Evolutionary conservation across 2,888 invertebrate genomes (phyloP).

Genomic region (Chloroclystis v-ata): DNA sequence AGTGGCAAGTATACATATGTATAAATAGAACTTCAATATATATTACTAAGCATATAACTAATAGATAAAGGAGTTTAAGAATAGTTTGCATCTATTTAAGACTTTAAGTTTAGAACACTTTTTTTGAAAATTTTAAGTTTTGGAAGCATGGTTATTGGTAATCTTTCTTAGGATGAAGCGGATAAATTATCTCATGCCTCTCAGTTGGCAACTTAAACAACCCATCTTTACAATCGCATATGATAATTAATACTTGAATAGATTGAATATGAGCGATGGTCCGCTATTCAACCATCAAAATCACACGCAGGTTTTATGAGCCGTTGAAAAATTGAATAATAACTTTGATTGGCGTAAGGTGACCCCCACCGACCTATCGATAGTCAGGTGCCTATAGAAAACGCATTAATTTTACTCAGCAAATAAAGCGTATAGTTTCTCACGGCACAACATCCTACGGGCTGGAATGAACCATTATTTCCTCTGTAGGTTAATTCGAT

Average conservation of each 20-base stretch:
- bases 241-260: conserved; percentile 9
- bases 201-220: neutral
- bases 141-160: too few relatives aligned
- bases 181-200: neutral
- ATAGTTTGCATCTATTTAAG: too few relatives aligned
- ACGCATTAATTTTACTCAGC: conserved; percentile 34
- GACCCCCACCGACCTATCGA: conserved; percentile 40
- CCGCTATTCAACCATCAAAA: neutral
- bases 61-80: too few relatives aligned
- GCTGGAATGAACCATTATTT: conserved; percentile 12
- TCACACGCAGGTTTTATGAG: conserved; percentile 9
- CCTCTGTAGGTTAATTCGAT: conserved; percentile 34
- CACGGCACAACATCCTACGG: conserved; percentile 33
- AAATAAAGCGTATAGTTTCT: conserved; percentile 32
- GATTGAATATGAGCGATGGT: conserved; percentile 2
- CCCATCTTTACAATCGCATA: neutral
- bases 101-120: too few relatives aligned
- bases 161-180: too few relatives aligned
- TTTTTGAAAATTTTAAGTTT: too few relatives aligned
- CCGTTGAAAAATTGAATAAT: conserved; percentile 29
- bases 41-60: too few relatives aligned
- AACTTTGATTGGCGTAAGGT: conserved; percentile 42
- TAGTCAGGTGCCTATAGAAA: conserved; percentile 41
- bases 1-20: too few relatives aligned
- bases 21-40: too few relatives aligned